Evolutionary conservation across 2,888 invertebrate species (phyloP), one percentile per base, ranked within the genome.

Genomic region (Kuschelorhynchus macadamiae): DNA sequence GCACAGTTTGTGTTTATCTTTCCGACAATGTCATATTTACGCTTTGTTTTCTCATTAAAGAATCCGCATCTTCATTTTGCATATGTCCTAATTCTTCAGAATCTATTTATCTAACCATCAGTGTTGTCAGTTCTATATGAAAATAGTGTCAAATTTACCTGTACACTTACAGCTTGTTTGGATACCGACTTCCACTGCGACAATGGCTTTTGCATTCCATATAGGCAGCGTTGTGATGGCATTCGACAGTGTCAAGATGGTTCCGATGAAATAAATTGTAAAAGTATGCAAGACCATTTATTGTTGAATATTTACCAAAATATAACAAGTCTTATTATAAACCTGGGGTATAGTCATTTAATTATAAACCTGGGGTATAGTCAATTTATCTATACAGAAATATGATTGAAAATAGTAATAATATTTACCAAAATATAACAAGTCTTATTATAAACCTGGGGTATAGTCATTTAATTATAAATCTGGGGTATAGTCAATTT

Each of bases 161-260:
- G 50, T 32, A 32, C n/a, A 30, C 21, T 80, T 80, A 52, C 78
- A 80, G 80, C 80, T 62, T 80, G 80, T 72, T 71, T 66, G 70
- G 72, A 74, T 42, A 75, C 73, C 55, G 80, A 80, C 75, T 80
- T 80, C 74, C 74, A 73, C 71, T 91, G 91, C 78, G 87, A 88
- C 76, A 83, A 86, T 41, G 83, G 83, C n/a, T 84, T 84, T 53
- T 91, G 91, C 81, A 84, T 89, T 65, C 83, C 86, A 30, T 79
- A 83, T 21, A 75, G 79, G 1, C 82, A 85, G 75, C 84, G 84
- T 46, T 91, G 92, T 79, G 87, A 92, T 79, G 86, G 87, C 39
- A 71, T 73, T 4, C 72, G 76, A 20, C 87, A 92, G 71, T 92
- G 91, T 76, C 80, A 84, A 41, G 92, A 93, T 75, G 85, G 86